A percentile compares a stretch with the other conserved stretches of the same genome.
Evolutionary conservation across 2,888 invertebrate genomes (phyloP).

Genomic region (Elysia crispata): DNA sequence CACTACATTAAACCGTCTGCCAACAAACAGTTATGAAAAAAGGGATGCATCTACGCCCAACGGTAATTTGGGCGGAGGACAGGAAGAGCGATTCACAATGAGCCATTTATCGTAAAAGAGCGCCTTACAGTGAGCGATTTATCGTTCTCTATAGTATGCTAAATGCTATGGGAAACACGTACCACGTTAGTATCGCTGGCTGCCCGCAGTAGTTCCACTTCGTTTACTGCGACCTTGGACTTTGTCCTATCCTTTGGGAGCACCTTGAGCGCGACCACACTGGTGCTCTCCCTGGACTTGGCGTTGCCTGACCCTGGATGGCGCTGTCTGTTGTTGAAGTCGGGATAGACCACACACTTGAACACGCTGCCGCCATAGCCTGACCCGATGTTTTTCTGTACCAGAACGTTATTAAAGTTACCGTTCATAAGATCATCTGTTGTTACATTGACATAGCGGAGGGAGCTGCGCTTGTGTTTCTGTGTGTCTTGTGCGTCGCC

Average conservation of each 20-base stretch:
- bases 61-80: too few relatives aligned
- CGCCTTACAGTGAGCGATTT: too few relatives aligned
- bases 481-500: too few relatives aligned
- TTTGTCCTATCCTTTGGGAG: neutral
- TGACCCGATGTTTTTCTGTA: neutral
- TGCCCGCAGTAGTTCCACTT: neutral
- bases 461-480: neutral
- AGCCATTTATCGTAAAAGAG: too few relatives aligned
- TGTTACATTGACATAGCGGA: neutral
- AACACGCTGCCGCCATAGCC: constrained; percentile 7
- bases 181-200: constrained; percentile 14
- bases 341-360: neutral
- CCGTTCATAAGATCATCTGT: constrained; percentile 17
- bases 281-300: neutral
- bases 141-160: too few relatives aligned
- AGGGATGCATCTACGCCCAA: too few relatives aligned
- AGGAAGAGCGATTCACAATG: too few relatives aligned
- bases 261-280: constrained; percentile 19
- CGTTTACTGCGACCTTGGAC: neutral
- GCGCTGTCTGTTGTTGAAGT: neutral
- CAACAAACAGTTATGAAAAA: too few relatives aligned
- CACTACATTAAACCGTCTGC: too few relatives aligned
- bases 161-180: neutral
- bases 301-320: neutral
- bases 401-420: neutral